phyloP scores from a whole-genome alignment of 30 jellyfish, hydroid and myxozoan species.

The Mastigias papua region DNA sequence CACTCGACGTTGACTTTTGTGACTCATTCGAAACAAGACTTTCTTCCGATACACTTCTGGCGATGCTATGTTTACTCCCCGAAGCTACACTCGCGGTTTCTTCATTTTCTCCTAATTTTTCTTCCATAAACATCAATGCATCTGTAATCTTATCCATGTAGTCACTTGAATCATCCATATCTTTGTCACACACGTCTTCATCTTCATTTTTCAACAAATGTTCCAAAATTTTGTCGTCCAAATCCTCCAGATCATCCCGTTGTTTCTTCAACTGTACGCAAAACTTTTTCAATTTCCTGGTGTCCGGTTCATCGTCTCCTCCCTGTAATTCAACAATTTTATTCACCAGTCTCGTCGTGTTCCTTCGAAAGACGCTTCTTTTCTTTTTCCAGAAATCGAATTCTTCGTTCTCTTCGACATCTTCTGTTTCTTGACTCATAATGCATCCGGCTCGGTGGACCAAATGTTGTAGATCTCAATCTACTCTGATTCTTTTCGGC shows the following conservation, averaged over 20 bases:
- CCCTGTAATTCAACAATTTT: constrained; percentile 9
- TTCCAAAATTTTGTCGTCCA: constrained; percentile 12
- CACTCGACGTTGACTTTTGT: not conserved
- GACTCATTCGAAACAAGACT: not conserved
- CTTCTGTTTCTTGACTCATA: constrained; percentile 20
- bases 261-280: constrained; percentile 24
- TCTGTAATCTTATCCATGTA: constrained; percentile 19
- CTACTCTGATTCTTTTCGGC: no score
- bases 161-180: constrained; percentile 12
- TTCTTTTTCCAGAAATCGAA: constrained; percentile 3
- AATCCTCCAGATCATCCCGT: constrained; percentile 20
- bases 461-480: constrained; percentile 28
- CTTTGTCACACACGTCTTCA: constrained; percentile 49
- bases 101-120: constrained; percentile 12
- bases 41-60: constrained; percentile 2
- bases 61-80: not conserved
- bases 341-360: constrained; percentile 38
- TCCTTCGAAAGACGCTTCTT: constrained; percentile 30
- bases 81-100: constrained; percentile 3
- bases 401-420: no score
- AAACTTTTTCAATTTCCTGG: not conserved
- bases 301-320: constrained; percentile 5
- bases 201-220: constrained; percentile 19
- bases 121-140: constrained; percentile 16
- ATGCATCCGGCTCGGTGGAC: constrained; percentile 9